These are phyloP conservation scores for Ictalurus furcatus DNA, from an alignment of 2,113 vertebrate species.

Conservation along the genomic window DNA sequence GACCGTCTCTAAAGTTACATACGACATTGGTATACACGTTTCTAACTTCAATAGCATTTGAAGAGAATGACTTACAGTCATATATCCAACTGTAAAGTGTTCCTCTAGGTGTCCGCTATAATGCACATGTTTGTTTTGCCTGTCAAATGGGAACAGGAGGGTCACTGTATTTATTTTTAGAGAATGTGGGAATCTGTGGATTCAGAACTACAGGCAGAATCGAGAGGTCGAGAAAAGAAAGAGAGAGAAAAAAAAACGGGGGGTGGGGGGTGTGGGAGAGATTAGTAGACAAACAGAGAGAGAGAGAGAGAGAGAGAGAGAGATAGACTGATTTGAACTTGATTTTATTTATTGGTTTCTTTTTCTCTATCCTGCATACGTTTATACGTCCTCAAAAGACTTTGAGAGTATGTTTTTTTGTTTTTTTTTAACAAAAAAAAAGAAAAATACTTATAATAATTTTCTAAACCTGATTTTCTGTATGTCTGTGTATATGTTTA, in stretches of 20 bases:
- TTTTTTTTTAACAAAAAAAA: neutral
- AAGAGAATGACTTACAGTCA: too few relatives aligned
- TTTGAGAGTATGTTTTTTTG: too few relatives aligned
- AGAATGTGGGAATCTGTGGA: neutral
- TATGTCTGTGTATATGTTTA: neutral
- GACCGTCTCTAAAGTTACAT: too few relatives aligned
- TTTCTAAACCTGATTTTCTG: neutral
- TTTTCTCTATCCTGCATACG: neutral
- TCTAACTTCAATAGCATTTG: too few relatives aligned
- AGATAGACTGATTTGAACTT: neutral
- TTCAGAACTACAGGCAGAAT: neutral
- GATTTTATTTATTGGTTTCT: neutral
- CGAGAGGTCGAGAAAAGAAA: too few relatives aligned
- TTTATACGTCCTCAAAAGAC: neutral
- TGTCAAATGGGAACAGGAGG: neutral
- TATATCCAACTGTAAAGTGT: too few relatives aligned
- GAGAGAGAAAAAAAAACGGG: neutral
- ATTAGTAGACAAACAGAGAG: neutral
- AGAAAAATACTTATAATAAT: neutral
- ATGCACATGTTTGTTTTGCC: too few relatives aligned
- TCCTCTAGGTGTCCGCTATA: too few relatives aligned
- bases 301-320: neutral
- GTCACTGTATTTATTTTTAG: neutral
- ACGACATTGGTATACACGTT: too few relatives aligned
- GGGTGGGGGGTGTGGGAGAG: too few relatives aligned